These are phyloP conservation scores for Phrixothrix hirtus DNA, from an alignment of 2,888 invertebrate genomes.

Conservation along the genomic window DNA sequence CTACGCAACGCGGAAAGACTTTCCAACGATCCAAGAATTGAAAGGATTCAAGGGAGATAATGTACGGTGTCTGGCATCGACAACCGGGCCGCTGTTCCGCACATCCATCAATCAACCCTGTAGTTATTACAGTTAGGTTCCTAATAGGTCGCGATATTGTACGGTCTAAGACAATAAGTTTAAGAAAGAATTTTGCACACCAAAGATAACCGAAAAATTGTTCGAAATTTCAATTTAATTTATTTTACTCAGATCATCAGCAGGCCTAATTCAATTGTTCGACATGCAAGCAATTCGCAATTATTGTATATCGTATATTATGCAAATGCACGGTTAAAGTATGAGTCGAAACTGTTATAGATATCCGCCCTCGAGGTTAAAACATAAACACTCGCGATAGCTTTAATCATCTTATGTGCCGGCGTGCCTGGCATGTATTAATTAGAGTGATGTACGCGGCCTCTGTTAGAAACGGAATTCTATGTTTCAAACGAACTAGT, in stretches of 20 bases:
- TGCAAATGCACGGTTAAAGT: conserved; percentile 35
- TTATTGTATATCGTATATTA: conserved; percentile 37
- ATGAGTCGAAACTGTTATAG: conserved; percentile 29
- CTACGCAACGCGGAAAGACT: conserved; percentile 46
- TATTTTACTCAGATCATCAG: no score
- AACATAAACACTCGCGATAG: conserved; percentile 37
- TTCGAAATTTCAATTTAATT: no score
- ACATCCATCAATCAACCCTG: conserved; percentile 43
- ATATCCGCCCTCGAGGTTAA: conserved; percentile 33
- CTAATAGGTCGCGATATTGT: conserved; percentile 26
- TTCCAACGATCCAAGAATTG: conserved; percentile 48
- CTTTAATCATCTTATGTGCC: conserved; percentile 49
- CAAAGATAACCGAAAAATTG: no score
- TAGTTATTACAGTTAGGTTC: conserved; percentile 34
- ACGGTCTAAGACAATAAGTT: no score
- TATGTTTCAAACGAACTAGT: conserved; percentile 43
- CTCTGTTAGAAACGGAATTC: conserved; percentile 33
- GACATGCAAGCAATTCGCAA: no score
- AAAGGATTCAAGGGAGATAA: conserved; percentile 43
- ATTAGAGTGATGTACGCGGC: conserved; percentile 53
- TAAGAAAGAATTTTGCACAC: no score
- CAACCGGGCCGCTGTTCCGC: conserved; percentile 33
- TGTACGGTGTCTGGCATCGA: conserved; percentile 32
- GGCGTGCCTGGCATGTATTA: conserved; percentile 54
- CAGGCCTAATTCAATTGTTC: no score